Conservation (phyloP, 2,797 vertebrate species). For the Prionace glauca region DNA sequence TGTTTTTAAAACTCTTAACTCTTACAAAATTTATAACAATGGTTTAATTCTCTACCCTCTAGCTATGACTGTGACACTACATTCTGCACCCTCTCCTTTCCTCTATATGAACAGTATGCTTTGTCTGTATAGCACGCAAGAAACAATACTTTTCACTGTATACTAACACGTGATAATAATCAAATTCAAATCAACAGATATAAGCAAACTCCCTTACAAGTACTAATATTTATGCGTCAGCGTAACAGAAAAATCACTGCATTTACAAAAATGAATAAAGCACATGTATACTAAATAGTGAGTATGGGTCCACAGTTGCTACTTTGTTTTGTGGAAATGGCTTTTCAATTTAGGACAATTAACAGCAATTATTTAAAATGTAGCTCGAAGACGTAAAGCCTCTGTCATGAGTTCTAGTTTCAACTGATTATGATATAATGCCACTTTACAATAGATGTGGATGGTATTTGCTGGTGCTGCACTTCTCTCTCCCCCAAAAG, state of each 20-base stretch:
- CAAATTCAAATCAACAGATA: no score
- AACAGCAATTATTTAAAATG: not conserved
- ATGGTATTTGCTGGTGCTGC: not conserved
- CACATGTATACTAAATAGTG: not conserved
- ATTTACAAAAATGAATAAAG: not conserved
- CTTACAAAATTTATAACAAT: no score
- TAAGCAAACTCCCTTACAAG: not conserved
- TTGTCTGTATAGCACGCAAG: no score
- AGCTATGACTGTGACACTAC: no score
- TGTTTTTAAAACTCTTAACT: no score
- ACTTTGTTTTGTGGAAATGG: not conserved
- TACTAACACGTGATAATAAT: no score
- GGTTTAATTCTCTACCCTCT: no score
- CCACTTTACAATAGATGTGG: not conserved
- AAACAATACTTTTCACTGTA: no score
- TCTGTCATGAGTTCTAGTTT: not conserved
- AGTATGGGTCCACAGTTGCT: not conserved
- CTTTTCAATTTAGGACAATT: not conserved
- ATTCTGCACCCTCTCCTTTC: no score
- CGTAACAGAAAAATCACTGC: not conserved
- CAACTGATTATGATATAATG: slow-evolving; percentile 19
- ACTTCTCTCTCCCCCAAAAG: not conserved
- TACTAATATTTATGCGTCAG: not conserved
- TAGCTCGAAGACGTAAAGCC: not conserved
- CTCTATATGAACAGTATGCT: no score